These are phyloP conservation scores for Orycteropus afer DNA, from an alignment of 2,113 vertebrate species.

Conservation along the genomic window DNA sequence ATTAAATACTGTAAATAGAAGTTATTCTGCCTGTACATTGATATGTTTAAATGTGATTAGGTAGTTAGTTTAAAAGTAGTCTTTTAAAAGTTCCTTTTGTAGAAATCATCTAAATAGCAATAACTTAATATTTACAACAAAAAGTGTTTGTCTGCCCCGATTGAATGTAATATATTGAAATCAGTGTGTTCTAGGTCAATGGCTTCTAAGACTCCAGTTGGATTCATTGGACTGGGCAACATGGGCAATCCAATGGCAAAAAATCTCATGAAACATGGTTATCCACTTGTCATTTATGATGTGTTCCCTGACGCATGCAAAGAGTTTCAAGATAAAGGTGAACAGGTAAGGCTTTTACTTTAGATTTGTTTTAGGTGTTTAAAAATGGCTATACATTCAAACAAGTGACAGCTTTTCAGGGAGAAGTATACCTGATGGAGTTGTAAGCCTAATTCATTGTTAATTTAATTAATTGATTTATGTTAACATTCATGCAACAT, in stretches of 20 bases:
- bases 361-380: slow-evolving; percentile 52
- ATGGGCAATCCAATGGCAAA: slow-evolving; percentile 99
- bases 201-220: slow-evolving; percentile 98
- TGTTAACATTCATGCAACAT: not conserved
- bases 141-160: slow-evolving; percentile 3
- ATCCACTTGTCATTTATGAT: slow-evolving; percentile 95
- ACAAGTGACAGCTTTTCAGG: not conserved
- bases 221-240: slow-evolving; percentile 97
- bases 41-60: slow-evolving; percentile 20
- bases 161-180: slow-evolving; percentile 82
- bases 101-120: slow-evolving; percentile 15
- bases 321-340: slow-evolving; percentile 94
- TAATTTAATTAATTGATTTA: too few species aligned
- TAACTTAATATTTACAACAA: slow-evolving; percentile 55
- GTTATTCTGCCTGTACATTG: not conserved
- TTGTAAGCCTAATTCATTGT: not conserved
- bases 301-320: slow-evolving; percentile 98
- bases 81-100: not conserved
- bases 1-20: not conserved
- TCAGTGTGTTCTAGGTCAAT: slow-evolving; percentile 94
- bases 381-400: slow-evolving; percentile 52
- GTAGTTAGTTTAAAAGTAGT: slow-evolving; percentile 22
- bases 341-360: slow-evolving; percentile 90
- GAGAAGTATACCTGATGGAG: not conserved
- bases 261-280: slow-evolving; percentile 97